These are phyloP conservation scores for Abramis brama DNA, from an alignment of 2,113 vertebrate species.

Conservation along the genomic window DNA sequence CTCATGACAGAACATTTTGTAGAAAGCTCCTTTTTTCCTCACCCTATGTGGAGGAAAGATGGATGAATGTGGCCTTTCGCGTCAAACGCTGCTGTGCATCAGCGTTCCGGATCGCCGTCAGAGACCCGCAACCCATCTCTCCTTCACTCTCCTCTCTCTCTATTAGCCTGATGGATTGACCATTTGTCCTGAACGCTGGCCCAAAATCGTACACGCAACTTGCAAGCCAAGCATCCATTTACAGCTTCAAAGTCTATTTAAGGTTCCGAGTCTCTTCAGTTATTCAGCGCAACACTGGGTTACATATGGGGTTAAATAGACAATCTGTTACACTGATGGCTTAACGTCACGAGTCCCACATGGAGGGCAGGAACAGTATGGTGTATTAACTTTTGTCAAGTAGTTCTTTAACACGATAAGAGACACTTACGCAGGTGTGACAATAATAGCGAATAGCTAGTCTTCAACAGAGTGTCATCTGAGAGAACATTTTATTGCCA, in stretches of 20 bases:
- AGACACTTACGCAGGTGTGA: constrained; percentile 18
- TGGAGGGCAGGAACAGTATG: not conserved
- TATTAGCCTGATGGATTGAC: constrained; percentile 57
- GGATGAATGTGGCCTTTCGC: constrained; percentile 49
- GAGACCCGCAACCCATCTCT: constrained; percentile 12
- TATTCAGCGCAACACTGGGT: constrained; percentile 26
- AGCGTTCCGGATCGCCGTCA: constrained; percentile 47
- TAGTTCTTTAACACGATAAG: constrained; percentile 29
- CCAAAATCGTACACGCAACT: constrained; percentile 25
- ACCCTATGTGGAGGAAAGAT: constrained; percentile 24
- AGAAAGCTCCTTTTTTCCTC: constrained; percentile 35
- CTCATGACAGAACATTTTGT: constrained; percentile 47
- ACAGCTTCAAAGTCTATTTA: constrained; percentile 29
- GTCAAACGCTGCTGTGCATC: constrained; percentile 42
- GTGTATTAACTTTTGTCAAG: constrained; percentile 18
- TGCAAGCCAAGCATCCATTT: constrained; percentile 40
- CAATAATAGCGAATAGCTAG: constrained; percentile 8
- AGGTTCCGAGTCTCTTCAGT: constrained; percentile 9
- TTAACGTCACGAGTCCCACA: not conserved
- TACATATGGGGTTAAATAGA: constrained; percentile 34
- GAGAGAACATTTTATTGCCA: constrained; percentile 12
- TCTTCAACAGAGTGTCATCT: constrained; percentile 3
- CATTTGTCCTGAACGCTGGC: constrained; percentile 49
- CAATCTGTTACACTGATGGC: constrained; percentile 25
- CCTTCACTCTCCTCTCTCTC: constrained; percentile 47